Evolutionary conservation across 2,797 vertebrate genomes (phyloP).

Genomic region (Gadopsis marmoratus): DNA sequence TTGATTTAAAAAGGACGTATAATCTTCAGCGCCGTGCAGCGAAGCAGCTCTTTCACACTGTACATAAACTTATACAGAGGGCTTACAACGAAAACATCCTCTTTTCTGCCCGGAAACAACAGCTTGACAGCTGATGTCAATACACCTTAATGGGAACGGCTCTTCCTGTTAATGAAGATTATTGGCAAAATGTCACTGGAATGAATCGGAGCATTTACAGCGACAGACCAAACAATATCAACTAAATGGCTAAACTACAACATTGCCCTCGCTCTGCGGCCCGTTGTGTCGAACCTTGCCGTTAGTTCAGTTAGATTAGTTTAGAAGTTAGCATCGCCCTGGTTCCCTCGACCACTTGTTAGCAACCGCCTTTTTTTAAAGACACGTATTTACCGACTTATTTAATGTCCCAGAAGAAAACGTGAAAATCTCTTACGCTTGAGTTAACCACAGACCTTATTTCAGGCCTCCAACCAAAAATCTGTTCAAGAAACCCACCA

Average conservation of each 20-base stretch:
- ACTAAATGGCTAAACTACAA: neutral
- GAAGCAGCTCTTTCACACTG: constrained; percentile 1
- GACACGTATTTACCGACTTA: no score
- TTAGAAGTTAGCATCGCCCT: no score
- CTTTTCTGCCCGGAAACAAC: neutral
- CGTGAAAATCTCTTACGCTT: no score
- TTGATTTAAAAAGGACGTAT: constrained; percentile 7
- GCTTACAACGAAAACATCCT: neutral
- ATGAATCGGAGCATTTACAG: constrained; percentile 3
- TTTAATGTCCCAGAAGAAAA: no score
- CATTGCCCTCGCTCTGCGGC: neutral
- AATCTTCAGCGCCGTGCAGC: neutral
- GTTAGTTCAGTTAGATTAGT: no score
- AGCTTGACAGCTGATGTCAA: neutral
- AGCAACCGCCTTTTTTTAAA: no score
- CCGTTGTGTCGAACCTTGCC: neutral
- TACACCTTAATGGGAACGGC: neutral
- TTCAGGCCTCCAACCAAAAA: no score
- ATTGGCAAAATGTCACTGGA: neutral
- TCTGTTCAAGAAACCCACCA: no score
- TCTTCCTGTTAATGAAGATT: neutral
- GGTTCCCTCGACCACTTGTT: no score
- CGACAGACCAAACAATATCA: neutral
- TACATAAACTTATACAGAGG: neutral
- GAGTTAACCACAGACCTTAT: no score